Conservation (phyloP, 92 coral and sea anemone species). For the Siderastrea siderea region DNA sequence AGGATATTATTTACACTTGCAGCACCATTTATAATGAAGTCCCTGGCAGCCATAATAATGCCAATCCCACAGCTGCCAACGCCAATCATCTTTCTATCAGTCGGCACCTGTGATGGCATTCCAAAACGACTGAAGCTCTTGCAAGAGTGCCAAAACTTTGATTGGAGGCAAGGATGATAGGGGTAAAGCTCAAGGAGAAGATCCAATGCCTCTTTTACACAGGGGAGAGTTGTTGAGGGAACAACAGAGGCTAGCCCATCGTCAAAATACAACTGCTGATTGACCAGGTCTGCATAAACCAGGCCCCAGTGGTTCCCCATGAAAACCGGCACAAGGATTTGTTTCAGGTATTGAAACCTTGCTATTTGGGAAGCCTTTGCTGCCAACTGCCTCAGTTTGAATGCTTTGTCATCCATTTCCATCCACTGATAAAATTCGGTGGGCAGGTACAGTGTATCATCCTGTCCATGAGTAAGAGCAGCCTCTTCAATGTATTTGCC, state of each 20-base stretch:
- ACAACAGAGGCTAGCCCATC: slow-evolving; percentile 54
- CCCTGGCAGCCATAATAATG: slow-evolving; percentile 57
- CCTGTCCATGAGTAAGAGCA: neutral
- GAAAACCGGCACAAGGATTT: slow-evolving; percentile 51
- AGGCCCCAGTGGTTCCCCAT: slow-evolving; percentile 71
- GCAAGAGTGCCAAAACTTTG: slow-evolving; percentile 50
- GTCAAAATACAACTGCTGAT: slow-evolving; percentile 49
- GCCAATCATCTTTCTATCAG: slow-evolving; percentile 46
- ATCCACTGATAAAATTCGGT: slow-evolving; percentile 59
- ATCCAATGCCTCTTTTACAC: slow-evolving; percentile 28
- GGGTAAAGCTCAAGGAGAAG: slow-evolving; percentile 58
- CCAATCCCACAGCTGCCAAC: slow-evolving; percentile 71
- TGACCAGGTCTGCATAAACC: slow-evolving; percentile 32
- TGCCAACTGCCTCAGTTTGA: slow-evolving; percentile 20
- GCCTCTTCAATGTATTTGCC: slow-evolving; percentile 45
- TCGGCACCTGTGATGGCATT: slow-evolving; percentile 62
- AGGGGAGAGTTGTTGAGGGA: slow-evolving; percentile 20
- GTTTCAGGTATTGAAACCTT: slow-evolving; percentile 5
- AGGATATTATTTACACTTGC: slow-evolving; percentile 33
- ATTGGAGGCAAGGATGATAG: slow-evolving; percentile 27
- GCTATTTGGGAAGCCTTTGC: neutral
- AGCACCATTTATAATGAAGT: slow-evolving; percentile 45
- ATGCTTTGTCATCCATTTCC: slow-evolving; percentile 38
- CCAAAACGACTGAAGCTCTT: slow-evolving; percentile 50
- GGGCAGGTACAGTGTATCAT: slow-evolving; percentile 47